A percentile compares a stretch with the other conserved stretches of the same genome.
These are phyloP conservation scores for Picus viridis DNA, from an alignment of 2,797 vertebrate genomes.

Conservation along the genomic window DNA sequence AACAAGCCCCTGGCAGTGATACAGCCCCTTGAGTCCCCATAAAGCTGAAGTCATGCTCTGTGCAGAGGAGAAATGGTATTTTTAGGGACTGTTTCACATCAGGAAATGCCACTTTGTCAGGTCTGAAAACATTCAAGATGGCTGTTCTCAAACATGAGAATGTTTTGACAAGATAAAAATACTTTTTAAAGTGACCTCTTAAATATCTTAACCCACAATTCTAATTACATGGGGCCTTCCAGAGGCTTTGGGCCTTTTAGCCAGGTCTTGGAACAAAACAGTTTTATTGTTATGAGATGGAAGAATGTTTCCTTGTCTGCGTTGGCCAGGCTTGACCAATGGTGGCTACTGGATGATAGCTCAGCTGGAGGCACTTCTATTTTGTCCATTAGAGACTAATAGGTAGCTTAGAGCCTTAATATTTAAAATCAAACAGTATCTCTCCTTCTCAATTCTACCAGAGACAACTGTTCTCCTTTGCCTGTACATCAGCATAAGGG, in stretches of 20 bases:
- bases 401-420: not conserved
- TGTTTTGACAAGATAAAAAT: conserved; percentile 19
- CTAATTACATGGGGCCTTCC: not conserved
- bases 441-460: not conserved
- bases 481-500: not conserved
- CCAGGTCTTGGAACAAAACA: not conserved
- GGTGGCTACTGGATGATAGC: not conserved
- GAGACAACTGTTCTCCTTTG: not conserved
- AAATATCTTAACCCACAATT: not conserved
- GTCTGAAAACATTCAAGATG: not conserved
- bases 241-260: not conserved
- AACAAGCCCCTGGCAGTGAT: not conserved
- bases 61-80: not conserved
- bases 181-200: not conserved
- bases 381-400: not conserved
- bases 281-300: not conserved
- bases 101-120: conserved; percentile 31
- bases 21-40: not conserved
- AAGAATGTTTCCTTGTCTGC: not conserved
- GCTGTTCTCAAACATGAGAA: not conserved
- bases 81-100: conserved; percentile 6
- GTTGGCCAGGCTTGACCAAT: not conserved
- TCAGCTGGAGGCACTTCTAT: not conserved
- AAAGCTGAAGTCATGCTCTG: not conserved
- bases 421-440: not conserved